These are phyloP conservation scores for Pterois miles DNA, from an alignment of 2,797 vertebrate genomes.

Conservation along the genomic window DNA sequence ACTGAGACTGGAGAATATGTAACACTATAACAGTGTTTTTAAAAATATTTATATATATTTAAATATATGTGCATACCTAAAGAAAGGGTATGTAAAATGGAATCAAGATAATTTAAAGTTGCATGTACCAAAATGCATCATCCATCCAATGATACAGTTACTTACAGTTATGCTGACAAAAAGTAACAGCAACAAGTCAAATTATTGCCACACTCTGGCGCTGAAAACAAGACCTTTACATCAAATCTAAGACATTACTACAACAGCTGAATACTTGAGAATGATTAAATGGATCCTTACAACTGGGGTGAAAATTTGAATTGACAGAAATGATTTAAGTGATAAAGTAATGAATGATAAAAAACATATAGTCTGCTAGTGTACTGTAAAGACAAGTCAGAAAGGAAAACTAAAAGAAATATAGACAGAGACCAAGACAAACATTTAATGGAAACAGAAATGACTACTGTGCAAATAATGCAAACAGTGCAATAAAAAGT, in stretches of 20 bases:
- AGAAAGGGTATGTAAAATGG: not conserved
- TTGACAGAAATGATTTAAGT: constrained; percentile 7
- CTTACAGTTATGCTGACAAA: too few relatives aligned
- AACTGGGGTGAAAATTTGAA: not conserved
- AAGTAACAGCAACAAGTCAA: not conserved
- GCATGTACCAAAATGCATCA: constrained; percentile 65
- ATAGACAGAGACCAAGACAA: not conserved
- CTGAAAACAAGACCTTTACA: not conserved
- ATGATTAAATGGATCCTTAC: not conserved
- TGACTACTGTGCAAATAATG: not conserved
- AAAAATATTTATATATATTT: not conserved
- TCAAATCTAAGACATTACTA: not conserved
- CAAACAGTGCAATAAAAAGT: not conserved
- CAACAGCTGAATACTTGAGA: not conserved
- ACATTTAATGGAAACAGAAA: not conserved
- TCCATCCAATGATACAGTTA: constrained; percentile 10
- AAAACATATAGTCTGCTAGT: not conserved
- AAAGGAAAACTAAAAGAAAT: not conserved
- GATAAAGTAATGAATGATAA: not conserved
- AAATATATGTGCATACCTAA: not conserved
- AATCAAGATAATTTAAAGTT: constrained; percentile 51
- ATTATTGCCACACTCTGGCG: not conserved
- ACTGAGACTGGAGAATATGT: not conserved
- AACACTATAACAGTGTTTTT: not conserved
- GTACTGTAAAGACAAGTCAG: not conserved